Conservation (phyloP, 2,113 vertebrate species). For the Scomber japonicus region DNA sequence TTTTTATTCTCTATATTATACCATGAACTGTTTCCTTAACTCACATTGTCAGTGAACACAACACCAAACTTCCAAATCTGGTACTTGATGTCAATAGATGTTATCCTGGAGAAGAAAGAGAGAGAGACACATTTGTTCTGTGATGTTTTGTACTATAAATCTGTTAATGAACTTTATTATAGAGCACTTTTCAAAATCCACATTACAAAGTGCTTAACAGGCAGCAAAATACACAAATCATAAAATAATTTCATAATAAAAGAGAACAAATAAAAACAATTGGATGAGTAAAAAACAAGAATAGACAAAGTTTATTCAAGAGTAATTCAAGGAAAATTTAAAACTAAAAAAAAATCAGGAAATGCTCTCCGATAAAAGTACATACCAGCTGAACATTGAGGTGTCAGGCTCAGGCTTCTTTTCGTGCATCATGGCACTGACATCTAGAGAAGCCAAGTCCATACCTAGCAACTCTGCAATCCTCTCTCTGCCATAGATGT, state of each 20-base stretch:
- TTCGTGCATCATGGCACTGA: conserved; percentile 89
- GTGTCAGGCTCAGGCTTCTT: conserved; percentile 88
- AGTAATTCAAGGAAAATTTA: no score
- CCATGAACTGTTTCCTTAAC: conserved; percentile 47
- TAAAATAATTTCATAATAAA: no score
- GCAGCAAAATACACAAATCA: no score
- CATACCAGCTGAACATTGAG: conserved; percentile 89
- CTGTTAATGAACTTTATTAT: background rate
- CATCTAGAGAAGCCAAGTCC: conserved; percentile 91
- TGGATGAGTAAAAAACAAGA: no score
- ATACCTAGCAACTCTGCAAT: conserved; percentile 93
- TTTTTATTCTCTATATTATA: background rate
- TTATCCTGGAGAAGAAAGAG: conserved; percentile 83
- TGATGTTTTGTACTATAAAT: background rate
- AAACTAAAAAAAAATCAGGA: no score
- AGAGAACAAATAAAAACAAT: no score
- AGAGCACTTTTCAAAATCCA: no score
- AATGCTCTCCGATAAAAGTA: no score
- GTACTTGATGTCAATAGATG: conserved; percentile 93
- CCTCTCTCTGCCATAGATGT: conserved; percentile 94
- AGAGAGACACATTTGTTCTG: background rate
- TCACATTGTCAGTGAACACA: conserved; percentile 94
- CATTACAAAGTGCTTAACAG: no score
- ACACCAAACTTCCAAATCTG: conserved; percentile 97
- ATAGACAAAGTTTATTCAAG: no score